phyloP scores from a whole-genome alignment of 2,888 invertebrate species.

The Noctua fimbriata region DNA sequence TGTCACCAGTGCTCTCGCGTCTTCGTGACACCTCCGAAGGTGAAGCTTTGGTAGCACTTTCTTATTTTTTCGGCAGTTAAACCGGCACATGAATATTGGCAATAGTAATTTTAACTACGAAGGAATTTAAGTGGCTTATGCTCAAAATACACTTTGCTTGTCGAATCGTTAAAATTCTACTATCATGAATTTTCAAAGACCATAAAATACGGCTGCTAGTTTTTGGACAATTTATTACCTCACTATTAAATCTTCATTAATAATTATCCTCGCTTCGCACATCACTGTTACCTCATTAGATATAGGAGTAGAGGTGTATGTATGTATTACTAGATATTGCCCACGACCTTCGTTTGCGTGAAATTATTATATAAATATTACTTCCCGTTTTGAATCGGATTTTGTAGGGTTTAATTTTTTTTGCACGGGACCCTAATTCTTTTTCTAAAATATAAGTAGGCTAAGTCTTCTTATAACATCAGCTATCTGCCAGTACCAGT shows the following conservation, averaged over 20 bases:
- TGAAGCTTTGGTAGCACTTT: not conserved
- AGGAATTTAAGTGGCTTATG: not conserved
- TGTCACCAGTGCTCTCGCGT: no score
- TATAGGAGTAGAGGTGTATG: not conserved
- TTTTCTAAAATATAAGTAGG: no score
- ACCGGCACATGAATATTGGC: not conserved
- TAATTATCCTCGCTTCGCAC: slow-evolving; percentile 11
- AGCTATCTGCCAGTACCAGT: no score
- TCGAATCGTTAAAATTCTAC: no score
- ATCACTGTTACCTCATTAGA: slow-evolving; percentile 8
- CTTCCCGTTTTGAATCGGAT: no score
- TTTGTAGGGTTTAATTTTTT: no score
- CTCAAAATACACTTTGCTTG: not conserved
- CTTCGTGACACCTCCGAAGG: not conserved
- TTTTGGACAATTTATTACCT: not conserved
- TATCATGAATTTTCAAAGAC: not conserved
- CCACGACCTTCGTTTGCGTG: no score
- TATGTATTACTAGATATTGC: not conserved
- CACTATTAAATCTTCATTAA: slow-evolving; percentile 11
- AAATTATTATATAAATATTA: no score
- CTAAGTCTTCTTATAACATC: no score
- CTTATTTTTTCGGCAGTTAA: not conserved
- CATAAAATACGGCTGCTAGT: not conserved
- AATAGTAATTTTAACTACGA: not conserved
- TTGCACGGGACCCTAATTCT: no score